Evolutionary conservation across 2,888 invertebrate species (phyloP), one percentile per base, ranked within the genome.

Genomic region (Caenorhabditis sulstoni): DNA sequence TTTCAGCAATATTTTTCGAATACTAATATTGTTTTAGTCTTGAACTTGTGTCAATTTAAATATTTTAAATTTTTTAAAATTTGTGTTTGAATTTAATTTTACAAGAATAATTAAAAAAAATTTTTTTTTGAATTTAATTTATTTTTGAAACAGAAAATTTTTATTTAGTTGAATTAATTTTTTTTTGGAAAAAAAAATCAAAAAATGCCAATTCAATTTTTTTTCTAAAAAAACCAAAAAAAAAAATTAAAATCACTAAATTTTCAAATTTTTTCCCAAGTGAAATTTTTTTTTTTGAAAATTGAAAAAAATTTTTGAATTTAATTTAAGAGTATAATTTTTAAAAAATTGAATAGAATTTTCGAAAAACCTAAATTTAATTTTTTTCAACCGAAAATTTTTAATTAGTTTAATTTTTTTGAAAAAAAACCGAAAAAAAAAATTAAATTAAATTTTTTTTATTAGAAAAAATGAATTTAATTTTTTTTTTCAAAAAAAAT

Each of bases 61-160:
- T 16, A 16, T 16, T 18, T 47, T 47, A 16, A 49, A 49, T 22
- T 29, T 29, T 29, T 29, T 7, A 11, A 44, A 44, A 14, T 11
- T 44, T 14, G 5, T 14, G 5, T 12, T 11, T 3, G 11, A 44
- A 44, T 5, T 29, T 29, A 29, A 29, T 47, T 47, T 47, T 47
- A 16, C 29, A 3, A 29, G 29, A 47, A 47, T 47, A 3, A 16
- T 16, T n/a, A 8, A 47, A 16, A n/a, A 47, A 44, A 44, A n/a
- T 16, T 47, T 47, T 47, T 47, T 47, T 47, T 47, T 1, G 8
- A 47, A 47, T 16, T 47, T 16, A 47, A 22, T 49, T 47, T 47
- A 20, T 16, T 50, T 50, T 50, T 8, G 12, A 22, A 22, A 50
- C 37, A 44, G n/a, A n/a, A n/a, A n/a, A n/a, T n/a, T n/a, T n/a